Conservation (phyloP, 1,140 invertebrate genomes). For the Microplitis mediator region DNA sequence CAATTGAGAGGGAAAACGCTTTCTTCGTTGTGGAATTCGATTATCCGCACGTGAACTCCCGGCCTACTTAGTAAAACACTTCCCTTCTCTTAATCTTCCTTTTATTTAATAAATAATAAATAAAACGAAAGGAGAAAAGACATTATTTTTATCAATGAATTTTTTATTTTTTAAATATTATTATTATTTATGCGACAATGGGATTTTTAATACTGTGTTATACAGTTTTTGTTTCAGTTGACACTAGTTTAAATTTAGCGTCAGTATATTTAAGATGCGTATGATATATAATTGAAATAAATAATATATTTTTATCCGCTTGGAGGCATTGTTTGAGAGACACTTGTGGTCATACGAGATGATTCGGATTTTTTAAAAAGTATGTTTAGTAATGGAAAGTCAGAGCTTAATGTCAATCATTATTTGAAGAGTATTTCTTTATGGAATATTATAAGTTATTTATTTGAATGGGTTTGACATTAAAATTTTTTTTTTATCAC, state of each 20-base stretch:
- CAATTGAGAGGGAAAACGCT: constrained; percentile 39
- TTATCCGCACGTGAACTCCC: constrained; percentile 39
- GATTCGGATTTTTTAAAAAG: neutral
- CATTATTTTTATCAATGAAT: neutral
- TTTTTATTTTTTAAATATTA: too few species aligned
- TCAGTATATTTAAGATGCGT: neutral
- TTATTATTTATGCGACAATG: too few species aligned
- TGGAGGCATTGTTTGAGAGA: neutral
- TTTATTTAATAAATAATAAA: neutral
- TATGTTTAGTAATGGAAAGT: neutral
- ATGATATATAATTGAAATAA: neutral
- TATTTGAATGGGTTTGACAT: too few species aligned
- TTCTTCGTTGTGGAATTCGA: constrained; percentile 38
- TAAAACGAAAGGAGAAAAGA: neutral
- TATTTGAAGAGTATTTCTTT: neutral
- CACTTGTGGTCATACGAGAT: neutral
- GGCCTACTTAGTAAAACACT: constrained; percentile 35
- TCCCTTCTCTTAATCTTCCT: constrained; percentile 6
- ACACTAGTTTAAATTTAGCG: too few species aligned
- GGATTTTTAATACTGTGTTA: too few species aligned
- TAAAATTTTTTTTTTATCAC: too few species aligned
- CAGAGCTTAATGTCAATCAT: neutral
- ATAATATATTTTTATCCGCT: neutral
- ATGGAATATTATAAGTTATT: too few species aligned
- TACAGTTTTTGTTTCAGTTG: too few species aligned